Evolutionary conservation across 2,797 vertebrate genomes (phyloP).

Genomic region (Cirrhinus molitorella): DNA sequence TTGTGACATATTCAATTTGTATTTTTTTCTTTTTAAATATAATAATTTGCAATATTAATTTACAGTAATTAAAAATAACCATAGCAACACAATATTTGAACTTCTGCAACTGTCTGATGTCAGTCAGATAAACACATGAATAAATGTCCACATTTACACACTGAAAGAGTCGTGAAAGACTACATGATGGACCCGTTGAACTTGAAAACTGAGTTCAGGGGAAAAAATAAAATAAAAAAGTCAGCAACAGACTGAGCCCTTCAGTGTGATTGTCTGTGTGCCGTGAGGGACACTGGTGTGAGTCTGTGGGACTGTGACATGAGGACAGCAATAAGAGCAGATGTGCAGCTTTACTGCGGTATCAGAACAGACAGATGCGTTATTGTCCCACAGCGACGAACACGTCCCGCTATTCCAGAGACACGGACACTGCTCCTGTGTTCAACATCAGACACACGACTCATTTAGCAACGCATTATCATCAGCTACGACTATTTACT

Average conservation of each 20-base stretch:
- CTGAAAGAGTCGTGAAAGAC: background rate
- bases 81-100: background rate
- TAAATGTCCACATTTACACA: background rate
- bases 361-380: slow-evolving; percentile 3
- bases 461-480: background rate
- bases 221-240: background rate
- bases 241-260: background rate
- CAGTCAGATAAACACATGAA: background rate
- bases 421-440: background rate
- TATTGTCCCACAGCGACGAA: background rate
- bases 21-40: too few species aligned
- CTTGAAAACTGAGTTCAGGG: background rate
- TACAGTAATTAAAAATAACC: too few species aligned
- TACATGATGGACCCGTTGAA: background rate
- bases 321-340: background rate
- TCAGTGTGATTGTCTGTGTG: background rate
- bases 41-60: too few species aligned
- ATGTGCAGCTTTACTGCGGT: background rate
- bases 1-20: too few species aligned
- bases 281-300: background rate
- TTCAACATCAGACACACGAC: background rate
- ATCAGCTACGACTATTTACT: background rate
- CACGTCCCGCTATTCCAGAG: background rate
- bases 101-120: background rate
- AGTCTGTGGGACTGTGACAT: background rate